These are phyloP conservation scores for Trichonephila clavata DNA, from an alignment of 1,140 invertebrate genomes.

Conservation along the genomic window DNA sequence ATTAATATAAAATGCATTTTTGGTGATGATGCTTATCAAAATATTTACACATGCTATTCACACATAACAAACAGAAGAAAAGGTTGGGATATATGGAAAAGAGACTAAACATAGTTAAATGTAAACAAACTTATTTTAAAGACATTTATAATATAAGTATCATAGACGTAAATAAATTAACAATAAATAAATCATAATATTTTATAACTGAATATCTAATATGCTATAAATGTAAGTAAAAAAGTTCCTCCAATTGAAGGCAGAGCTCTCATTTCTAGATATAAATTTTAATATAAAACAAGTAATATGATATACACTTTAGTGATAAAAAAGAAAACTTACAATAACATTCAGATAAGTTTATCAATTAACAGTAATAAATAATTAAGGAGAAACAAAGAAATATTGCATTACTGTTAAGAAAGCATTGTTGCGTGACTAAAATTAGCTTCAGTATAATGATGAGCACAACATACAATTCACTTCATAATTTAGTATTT, in stretches of 20 bases:
- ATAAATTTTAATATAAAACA: conserved; percentile 4
- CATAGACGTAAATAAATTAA: conserved; percentile 7
- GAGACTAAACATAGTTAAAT: neutral
- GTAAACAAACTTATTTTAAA: neutral
- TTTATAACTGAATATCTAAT: neutral
- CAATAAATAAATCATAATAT: neutral
- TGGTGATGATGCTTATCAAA: conserved; percentile 48
- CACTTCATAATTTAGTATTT: neutral
- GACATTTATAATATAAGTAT: conserved; percentile 12
- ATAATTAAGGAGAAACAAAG: neutral
- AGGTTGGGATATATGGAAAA: neutral
- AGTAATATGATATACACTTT: neutral
- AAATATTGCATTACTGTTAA: neutral
- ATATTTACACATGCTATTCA: conserved; percentile 27
- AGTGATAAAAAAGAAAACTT: neutral
- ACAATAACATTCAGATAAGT: neutral
- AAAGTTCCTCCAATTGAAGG: neutral
- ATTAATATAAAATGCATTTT: conserved; percentile 54
- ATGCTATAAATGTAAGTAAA: conserved; percentile 18
- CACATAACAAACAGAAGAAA: conserved; percentile 2
- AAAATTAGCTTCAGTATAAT: neutral
- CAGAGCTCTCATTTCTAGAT: conserved; percentile 22
- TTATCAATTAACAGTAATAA: neutral
- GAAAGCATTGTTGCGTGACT: neutral
- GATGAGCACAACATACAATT: too few relatives aligned